phyloP scores from a whole-genome alignment of 2,797 vertebrate species.

The Rhodeus uyekii region DNA sequence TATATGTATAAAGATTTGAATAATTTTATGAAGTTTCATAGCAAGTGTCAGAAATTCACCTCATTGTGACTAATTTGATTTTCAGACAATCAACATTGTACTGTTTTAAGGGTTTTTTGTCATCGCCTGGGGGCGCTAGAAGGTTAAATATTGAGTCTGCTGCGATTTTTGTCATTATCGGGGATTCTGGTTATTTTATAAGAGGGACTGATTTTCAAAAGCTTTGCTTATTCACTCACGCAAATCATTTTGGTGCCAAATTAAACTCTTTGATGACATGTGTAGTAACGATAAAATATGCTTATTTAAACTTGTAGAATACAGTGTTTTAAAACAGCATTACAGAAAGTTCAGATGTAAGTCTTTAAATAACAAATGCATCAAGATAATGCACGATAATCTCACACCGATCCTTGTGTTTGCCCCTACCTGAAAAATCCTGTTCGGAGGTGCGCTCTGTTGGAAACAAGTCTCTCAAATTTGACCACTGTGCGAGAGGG shows the following conservation, averaged over 20 bases:
- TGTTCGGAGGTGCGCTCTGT: slow-evolving; percentile 38
- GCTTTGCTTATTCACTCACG: background rate
- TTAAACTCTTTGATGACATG: background rate
- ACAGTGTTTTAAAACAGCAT: background rate
- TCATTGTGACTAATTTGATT: background rate
- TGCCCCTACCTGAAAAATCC: slow-evolving; percentile 37
- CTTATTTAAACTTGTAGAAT: background rate
- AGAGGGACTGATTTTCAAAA: background rate
- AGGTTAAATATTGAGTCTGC: background rate
- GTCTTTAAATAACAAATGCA: background rate
- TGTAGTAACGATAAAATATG: background rate
- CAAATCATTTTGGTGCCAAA: background rate
- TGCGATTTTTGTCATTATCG: background rate
- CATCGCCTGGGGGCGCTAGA: slow-evolving; percentile 41
- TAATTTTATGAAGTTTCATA: background rate
- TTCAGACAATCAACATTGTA: background rate
- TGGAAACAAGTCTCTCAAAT: slow-evolving; percentile 28
- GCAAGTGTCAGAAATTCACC: background rate
- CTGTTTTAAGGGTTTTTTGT: background rate
- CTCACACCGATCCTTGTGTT: background rate
- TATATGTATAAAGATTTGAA: background rate
- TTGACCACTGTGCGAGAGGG: slow-evolving; percentile 1
- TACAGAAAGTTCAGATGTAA: background rate
- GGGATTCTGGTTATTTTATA: background rate
- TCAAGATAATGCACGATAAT: background rate